A percentile compares a stretch with the other conserved stretches of the same genome.
Conservation (phyloP, 1,140 invertebrate genomes). For the Ips typographus region DNA sequence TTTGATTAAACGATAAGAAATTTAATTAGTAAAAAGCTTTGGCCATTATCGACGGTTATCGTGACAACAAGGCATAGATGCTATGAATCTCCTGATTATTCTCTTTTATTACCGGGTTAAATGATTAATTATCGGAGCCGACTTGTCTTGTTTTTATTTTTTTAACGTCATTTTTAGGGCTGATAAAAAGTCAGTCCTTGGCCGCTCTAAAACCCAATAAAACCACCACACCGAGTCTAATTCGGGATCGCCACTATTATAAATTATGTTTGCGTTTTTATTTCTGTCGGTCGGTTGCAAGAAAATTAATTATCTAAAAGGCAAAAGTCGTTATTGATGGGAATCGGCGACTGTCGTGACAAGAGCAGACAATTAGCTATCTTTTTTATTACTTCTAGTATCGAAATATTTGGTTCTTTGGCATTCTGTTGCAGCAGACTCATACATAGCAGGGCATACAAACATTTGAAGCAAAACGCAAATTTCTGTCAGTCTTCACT, state of each 20-base stretch:
- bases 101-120: slow-evolving; percentile 2
- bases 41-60: neutral
- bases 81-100: slow-evolving; percentile 3
- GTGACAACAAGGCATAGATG: slow-evolving; percentile 7
- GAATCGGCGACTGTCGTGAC: slow-evolving; percentile 12
- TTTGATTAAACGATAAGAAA: neutral
- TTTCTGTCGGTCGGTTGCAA: slow-evolving; percentile 7
- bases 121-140: neutral
- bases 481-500: too few species aligned
- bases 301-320: slow-evolving; percentile 24
- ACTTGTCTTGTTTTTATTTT: neutral
- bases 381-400: neutral
- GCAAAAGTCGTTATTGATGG: slow-evolving; percentile 25
- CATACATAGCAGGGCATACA: too few species aligned
- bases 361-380: slow-evolving; percentile 10
- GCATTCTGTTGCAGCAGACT: too few species aligned
- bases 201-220: slow-evolving; percentile 8
- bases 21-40: slow-evolving; percentile 5
- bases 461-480: too few species aligned
- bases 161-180: slow-evolving; percentile 1
- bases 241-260: slow-evolving; percentile 13
- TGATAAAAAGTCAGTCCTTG: neutral
- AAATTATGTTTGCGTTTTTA: slow-evolving; percentile 23
- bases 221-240: slow-evolving; percentile 16
- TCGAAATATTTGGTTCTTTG: too few species aligned